Percentiles rank a stretch among this genome's conserved stretches.
Conservation (phyloP, 2,888 invertebrate species). For the Mesopsocus fuscifrons region DNA sequence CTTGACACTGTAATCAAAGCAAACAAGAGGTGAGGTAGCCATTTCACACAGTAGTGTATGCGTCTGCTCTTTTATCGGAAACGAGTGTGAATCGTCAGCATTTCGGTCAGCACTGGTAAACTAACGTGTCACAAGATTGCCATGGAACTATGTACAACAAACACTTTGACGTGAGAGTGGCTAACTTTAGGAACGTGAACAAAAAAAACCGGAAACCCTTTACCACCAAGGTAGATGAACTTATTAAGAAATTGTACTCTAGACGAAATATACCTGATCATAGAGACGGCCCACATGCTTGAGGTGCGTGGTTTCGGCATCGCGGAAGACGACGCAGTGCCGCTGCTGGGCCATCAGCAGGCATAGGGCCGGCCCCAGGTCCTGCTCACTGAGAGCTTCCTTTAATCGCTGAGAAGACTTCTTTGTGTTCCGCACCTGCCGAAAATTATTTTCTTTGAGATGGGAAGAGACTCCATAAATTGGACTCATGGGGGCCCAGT, state of each 20-base stretch:
- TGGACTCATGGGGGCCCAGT: too few relatives aligned
- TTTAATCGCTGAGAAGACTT: conserved; percentile 86
- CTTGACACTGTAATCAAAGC: conserved; percentile 61
- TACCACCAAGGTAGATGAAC: too few relatives aligned
- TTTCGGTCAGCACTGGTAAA: too few relatives aligned
- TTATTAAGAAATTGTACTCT: too few relatives aligned
- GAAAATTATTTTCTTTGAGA: conserved; percentile 29
- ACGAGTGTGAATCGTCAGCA: neutral
- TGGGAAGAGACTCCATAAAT: neutral
- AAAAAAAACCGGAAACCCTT: too few relatives aligned
- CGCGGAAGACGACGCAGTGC: conserved; percentile 79
- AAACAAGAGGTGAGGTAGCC: conserved; percentile 1
- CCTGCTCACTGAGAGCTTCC: conserved; percentile 84
- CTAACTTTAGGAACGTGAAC: too few relatives aligned
- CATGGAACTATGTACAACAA: too few relatives aligned
- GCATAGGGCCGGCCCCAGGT: conserved; percentile 83
- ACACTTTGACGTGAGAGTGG: too few relatives aligned
- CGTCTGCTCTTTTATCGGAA: conserved; percentile 7
- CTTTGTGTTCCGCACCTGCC: conserved; percentile 93
- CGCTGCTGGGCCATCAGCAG: conserved; percentile 93
- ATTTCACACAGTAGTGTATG: neutral
- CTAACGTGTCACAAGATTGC: too few relatives aligned
- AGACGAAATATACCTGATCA: too few relatives aligned
- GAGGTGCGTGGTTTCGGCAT: conserved; percentile 53
- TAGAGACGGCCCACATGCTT: conserved; percentile 67